Base-by-base conservation (phyloP, 2,113 vertebrate species). In the Ibidorhyncha struthersii region DNA sequence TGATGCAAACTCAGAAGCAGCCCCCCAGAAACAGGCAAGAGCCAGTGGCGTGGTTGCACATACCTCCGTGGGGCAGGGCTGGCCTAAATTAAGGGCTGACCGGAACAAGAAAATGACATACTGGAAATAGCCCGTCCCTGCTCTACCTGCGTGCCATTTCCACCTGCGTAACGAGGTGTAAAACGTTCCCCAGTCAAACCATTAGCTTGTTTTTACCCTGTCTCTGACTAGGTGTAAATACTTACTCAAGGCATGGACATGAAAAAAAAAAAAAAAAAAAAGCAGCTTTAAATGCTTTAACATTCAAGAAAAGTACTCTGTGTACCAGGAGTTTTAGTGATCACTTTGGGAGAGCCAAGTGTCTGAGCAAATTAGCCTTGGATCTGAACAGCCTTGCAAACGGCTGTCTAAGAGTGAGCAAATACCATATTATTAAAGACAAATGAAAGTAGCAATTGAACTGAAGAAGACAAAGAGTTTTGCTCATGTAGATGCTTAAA, bases 351-450 rank as follows among this genome's bases (percentile, higher is more conserved):
- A 95, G 87, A 91, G 97, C 87, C 95, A 95, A 94, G 78, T 5
- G 79, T 83, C 93, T 97, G 96, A 97, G 81, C 86, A 97, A 97
- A 95, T 96, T 95, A 97, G 96, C 91, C 91, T 95, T 87, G 94
- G 93, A 96, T 94, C 67, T 41, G 93, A 96, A 41, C 89, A 97
- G 84, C 89, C 89, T 80, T 78, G 94, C 89, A 74, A 95, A 52
- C 16, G 84, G 84, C 89, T 97, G 97, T 81, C 96, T 93, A 40
- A 77, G 78, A 85, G 94, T 82, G 94, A 96, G 93, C 94, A 97
- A 97, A 96, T 69, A 95, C 94, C 95, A 12, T 90, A 41, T 97
- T 97, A 97, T 95, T 96, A 95, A 94, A 97, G 96, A 95, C 89
- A 96, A 97, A 97, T 73, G 93, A 91, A 96, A 96, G 94, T 82